Evolutionary conservation across 2,113 vertebrate genomes (phyloP), one percentile per base, ranked within the genome.

Genomic region (Sarotherodon lohbergeri): DNA sequence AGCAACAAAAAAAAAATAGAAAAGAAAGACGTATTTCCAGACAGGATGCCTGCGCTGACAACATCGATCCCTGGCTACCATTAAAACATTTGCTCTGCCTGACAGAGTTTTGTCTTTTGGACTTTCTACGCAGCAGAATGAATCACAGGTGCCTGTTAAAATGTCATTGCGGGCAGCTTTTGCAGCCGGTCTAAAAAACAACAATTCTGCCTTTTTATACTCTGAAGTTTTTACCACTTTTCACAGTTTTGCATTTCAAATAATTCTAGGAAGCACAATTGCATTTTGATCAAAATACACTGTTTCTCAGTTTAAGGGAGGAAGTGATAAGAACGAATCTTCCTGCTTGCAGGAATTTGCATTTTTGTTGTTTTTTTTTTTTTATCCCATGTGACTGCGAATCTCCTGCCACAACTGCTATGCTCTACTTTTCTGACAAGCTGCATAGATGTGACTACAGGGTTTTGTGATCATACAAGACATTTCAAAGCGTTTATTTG

Each of bases 31-130:
- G 92, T 84, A 92, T 96, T 96, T 96, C 94, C 95, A 96, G 96
- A 96, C 94, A 96, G 96, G 95, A 97, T 92, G 95, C 90, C 86
- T 89, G 93, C 14, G 76, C 90, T 95, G 95, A 96, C 95, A 96
- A 89, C 95, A 96, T 96, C 90, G 94, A 97, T 96, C 96, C 95
- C 95, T 66, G 94, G 89, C 94, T 94, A 87, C 96, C 95, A 96
- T 96, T 96, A 96, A 96, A 96, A 95, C 90, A 96, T 96, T 96
- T 96, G 92, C 95, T 96, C 92, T 95, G 95, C 95, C 92, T 95
- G 94, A 96, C 95, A 96, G 95, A 95, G 92, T 95, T 96, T 92
- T 90, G 92, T 89, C 92, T 92, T 94, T 94, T 91, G 92, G 93
- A 91, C 86, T 95, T 95, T 92, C 93, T 82, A 89, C 81, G 89